phyloP scores from a whole-genome alignment of 2,888 invertebrate genomes.

The Metacarcinus magister region DNA sequence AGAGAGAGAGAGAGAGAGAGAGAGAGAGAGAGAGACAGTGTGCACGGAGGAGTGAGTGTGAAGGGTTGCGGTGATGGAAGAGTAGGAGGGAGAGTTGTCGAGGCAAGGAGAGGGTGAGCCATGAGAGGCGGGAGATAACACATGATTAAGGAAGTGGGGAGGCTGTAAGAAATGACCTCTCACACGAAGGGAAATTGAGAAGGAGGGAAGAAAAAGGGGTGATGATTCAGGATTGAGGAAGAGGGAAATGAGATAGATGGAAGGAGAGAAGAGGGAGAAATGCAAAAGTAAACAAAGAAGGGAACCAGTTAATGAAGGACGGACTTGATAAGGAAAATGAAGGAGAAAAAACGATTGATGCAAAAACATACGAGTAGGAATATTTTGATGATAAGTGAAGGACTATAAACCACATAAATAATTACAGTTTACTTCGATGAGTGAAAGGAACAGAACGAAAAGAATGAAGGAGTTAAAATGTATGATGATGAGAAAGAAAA shows the following conservation, averaged over 20 bases:
- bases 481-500: neutral
- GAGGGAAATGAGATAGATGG: constrained; percentile 37
- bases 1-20: neutral
- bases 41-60: neutral
- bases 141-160: constrained; percentile 34
- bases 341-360: neutral
- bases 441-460: neutral
- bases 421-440: neutral
- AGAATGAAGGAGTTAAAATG: neutral
- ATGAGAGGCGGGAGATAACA: constrained; percentile 38
- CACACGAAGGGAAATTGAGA: constrained; percentile 42
- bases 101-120: constrained; percentile 47
- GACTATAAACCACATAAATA: neutral
- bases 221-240: constrained; percentile 42
- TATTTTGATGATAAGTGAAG: neutral
- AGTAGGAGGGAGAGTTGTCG: constrained; percentile 23
- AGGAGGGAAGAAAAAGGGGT: constrained; percentile 31
- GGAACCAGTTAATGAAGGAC: constrained; percentile 10
- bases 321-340: neutral
- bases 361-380: neutral
- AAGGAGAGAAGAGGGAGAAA: constrained; percentile 4
- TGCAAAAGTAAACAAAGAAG: neutral
- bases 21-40: neutral
- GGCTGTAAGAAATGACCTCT: constrained; percentile 37
- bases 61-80: constrained; percentile 47